Evolutionary conservation across 1,140 invertebrate genomes (phyloP).

Genomic region (Andrena cerasifolii): DNA sequence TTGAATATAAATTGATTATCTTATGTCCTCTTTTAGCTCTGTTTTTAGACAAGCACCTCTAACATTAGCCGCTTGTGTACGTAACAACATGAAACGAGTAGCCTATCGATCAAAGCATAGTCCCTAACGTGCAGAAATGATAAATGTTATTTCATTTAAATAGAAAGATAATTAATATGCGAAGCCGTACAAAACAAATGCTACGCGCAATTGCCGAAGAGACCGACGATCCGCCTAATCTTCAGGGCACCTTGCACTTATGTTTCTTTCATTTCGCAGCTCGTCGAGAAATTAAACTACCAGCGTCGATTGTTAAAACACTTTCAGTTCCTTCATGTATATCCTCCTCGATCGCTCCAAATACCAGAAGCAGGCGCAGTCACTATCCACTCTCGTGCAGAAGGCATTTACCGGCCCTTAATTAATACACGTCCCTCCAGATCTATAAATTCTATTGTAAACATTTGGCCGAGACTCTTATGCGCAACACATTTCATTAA

Average conservation of each 20-base stretch:
- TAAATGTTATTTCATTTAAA: conserved; percentile 6
- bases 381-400: background rate
- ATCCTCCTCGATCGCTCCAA: background rate
- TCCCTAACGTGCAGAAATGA: background rate
- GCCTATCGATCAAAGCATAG: conserved; percentile 3
- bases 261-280: conserved; percentile 6
- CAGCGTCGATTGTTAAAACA: background rate
- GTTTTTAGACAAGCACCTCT: conserved; percentile 17
- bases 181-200: conserved; percentile 22
- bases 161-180: conserved; percentile 12
- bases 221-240: background rate
- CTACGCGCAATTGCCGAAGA: conserved; percentile 1
- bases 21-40: conserved; percentile 5
- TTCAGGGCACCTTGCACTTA: conserved; percentile 2
- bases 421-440: conserved; percentile 20
- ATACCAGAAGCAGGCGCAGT: background rate
- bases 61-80: conserved; percentile 40
- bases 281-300: conserved; percentile 23
- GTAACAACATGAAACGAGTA: conserved; percentile 38
- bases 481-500: conserved; percentile 1
- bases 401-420: conserved; percentile 17
- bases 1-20: conserved; percentile 24
- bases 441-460: conserved; percentile 35
- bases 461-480: conserved; percentile 16
- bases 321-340: background rate